Conservation (phyloP, 2,113 vertebrate species). For the Podarcis raffonei region DNA sequence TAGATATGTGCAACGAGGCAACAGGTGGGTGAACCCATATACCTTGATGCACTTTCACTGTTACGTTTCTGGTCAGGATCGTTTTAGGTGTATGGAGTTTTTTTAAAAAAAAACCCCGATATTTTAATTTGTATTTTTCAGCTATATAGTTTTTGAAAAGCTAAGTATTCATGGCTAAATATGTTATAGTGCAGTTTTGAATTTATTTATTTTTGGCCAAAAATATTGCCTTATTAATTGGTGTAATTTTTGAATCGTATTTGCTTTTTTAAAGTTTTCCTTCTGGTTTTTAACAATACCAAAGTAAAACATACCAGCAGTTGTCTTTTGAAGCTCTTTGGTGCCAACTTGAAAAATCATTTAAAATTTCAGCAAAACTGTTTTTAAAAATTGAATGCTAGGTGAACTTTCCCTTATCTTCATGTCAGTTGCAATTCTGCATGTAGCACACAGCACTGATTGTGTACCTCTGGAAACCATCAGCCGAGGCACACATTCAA, state of each 20-base stretch:
- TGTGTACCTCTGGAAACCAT: not conserved
- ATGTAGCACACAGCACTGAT: not conserved
- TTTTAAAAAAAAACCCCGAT: not conserved
- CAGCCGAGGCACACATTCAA: not conserved
- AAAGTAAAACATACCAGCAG: not conserved
- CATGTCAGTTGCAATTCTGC: not conserved
- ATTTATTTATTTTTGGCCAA: not conserved
- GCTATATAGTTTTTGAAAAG: not conserved
- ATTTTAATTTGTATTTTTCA: not conserved
- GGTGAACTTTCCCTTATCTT: not conserved
- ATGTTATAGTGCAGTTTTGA: too few relatives aligned
- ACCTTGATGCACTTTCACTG: too few relatives aligned
- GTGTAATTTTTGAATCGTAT: not conserved
- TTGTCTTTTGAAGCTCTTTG: not conserved
- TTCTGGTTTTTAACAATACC: not conserved
- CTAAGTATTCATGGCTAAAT: not conserved
- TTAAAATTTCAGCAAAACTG: not conserved
- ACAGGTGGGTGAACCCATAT: not conserved
- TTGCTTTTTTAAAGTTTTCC: not conserved
- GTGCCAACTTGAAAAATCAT: not conserved
- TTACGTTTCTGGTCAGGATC: not conserved
- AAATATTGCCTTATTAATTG: not conserved
- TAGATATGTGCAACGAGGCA: not conserved
- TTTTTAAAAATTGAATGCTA: not conserved
- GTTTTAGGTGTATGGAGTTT: too few relatives aligned